Conservation (phyloP, 2,113 vertebrate genomes). For the Sus scrofa region DNA sequence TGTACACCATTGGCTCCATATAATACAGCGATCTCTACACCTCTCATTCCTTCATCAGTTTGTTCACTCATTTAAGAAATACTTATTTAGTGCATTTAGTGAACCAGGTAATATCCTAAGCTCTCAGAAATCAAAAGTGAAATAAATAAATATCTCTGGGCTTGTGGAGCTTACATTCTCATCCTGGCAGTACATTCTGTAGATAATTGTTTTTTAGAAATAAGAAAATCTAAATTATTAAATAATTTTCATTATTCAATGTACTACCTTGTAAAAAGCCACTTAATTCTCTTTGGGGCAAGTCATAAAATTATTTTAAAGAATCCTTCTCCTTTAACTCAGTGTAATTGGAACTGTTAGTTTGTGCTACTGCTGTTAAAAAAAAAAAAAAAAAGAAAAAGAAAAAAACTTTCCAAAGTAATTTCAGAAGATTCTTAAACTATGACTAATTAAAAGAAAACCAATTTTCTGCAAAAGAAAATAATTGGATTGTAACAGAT, state of each 20-base stretch:
- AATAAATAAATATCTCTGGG: neutral
- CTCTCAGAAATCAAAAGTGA: neutral
- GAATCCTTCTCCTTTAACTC: conserved; percentile 39
- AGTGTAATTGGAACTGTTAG: conserved; percentile 25
- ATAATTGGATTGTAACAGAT: conserved; percentile 58
- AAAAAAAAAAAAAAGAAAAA: neutral
- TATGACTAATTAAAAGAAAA: conserved; percentile 74
- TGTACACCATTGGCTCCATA: neutral
- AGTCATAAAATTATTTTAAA: conserved; percentile 18
- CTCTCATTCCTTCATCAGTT: neutral
- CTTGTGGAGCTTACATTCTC: neutral
- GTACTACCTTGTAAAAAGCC: neutral
- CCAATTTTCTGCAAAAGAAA: conserved; percentile 62
- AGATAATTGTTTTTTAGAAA: neutral
- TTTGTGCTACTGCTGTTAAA: conserved; percentile 61
- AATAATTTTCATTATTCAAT: neutral
- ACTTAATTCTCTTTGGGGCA: neutral
- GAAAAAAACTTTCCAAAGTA: conserved; percentile 48
- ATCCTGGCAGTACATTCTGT: neutral
- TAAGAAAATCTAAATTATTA: neutral
- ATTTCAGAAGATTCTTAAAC: conserved; percentile 64
- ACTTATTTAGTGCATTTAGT: neutral
- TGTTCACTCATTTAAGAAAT: neutral
- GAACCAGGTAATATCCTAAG: neutral
- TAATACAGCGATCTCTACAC: neutral